Evolutionary conservation across 2,113 vertebrate species (phyloP).

Genomic region (Cyprinodon brontotheroides): DNA sequence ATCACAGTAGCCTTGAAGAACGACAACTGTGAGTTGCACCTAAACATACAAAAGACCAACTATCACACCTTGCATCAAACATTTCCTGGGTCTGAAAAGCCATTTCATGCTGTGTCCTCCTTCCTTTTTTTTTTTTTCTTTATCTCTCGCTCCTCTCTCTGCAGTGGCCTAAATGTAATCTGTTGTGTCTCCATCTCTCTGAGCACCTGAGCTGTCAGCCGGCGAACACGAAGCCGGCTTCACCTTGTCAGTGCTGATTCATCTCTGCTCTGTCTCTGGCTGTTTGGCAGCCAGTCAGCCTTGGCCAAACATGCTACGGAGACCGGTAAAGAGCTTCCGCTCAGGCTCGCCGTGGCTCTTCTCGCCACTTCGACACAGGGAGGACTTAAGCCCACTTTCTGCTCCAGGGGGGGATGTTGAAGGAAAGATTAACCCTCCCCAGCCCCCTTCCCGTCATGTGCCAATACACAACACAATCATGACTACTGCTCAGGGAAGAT

Average conservation of each 20-base stretch:
- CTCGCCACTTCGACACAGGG: conserved; percentile 28
- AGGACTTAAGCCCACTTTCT: conserved; percentile 43
- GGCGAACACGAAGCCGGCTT: conserved; percentile 57
- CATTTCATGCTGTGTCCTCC: conserved; percentile 24
- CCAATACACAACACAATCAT: conserved; percentile 8
- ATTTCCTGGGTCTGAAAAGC: conserved; percentile 30
- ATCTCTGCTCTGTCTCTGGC: conserved; percentile 67
- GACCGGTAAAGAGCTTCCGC: conserved; percentile 55
- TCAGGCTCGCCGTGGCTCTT: conserved; percentile 30
- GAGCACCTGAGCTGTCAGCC: conserved; percentile 74
- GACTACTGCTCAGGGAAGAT: not conserved
- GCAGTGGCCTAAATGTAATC: conserved; percentile 68
- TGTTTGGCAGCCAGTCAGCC: conserved; percentile 73
- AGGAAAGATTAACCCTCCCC: conserved; percentile 43
- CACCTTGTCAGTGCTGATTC: conserved; percentile 74
- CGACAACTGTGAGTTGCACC: not conserved
- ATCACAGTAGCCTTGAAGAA: not conserved
- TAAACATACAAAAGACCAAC: conserved; percentile 7
- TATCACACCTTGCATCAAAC: conserved; percentile 32
- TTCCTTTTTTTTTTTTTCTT: conserved; percentile 10
- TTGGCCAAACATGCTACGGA: conserved; percentile 61
- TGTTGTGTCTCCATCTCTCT: conserved; percentile 73
- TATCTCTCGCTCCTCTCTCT: conserved; percentile 7
- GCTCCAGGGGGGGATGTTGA: conserved; percentile 26
- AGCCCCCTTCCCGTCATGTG: not conserved